Evolutionary conservation across 2,113 vertebrate species (phyloP), one percentile per base, ranked within the genome.

Genomic region (Chaetodon trifascialis): DNA sequence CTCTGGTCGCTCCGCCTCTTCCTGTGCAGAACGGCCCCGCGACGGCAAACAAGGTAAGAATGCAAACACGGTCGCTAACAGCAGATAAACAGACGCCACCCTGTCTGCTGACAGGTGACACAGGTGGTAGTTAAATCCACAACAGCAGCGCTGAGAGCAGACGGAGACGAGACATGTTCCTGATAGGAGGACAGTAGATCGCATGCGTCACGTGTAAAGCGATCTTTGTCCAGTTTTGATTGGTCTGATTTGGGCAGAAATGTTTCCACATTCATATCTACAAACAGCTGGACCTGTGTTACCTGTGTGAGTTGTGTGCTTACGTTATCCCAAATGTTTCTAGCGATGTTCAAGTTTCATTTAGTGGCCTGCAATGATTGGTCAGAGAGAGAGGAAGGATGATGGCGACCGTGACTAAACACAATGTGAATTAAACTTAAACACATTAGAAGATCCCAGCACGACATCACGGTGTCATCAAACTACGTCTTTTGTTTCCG

Each of bases 11-110:
- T 63, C 96, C 96, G 0, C 95, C 96, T 47, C 97, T 98, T 95
- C 95, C 96, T 73, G 95, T 97, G 69, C 97, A 97, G 92, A 97
- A 97, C 11, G 96, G 97, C 2, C 86, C 95, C 38, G 92, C 94
- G 56, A 89, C 96, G 44, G 93, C 95, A 84, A 97, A 96, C 91
- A 97, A 97, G 96, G 97, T 97, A 80, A 88, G 89, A 63, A 30
- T 47, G 38, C 69, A 14, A 30, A n/a, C 56, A 5, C 15, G 4
- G 7, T 1, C n/a, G 16, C 8, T 15, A 42, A 36, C 49, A 51
- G 47, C 34, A 73, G 54, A 65, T 42, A 40, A 69, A 66, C 4
- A 72, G 63, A 15, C 8, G 6, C 63, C 65, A 0, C 19, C 60
- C n/a, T 40, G 17, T 54, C 30, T 51, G 54, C 64, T 73, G 66